phyloP scores from a whole-genome alignment of 2,113 vertebrate species.

The Paradoxurus hermaphroditus region DNA sequence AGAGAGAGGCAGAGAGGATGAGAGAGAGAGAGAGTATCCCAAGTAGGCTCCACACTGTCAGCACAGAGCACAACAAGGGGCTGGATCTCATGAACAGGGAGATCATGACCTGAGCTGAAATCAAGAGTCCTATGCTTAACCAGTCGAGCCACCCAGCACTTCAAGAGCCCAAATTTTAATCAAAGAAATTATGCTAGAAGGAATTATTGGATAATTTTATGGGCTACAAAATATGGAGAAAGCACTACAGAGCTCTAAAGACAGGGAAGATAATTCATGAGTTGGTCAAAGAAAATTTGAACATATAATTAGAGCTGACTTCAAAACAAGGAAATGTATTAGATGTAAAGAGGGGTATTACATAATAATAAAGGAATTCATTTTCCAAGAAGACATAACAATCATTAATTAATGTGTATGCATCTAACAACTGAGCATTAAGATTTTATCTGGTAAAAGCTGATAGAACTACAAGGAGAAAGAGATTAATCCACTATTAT shows the following conservation, averaged over 20 bases:
- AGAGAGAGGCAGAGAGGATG: no score
- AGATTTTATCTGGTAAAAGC: background rate
- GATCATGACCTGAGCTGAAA: no score
- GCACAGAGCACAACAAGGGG: no score
- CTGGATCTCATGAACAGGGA: no score
- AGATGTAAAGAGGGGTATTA: background rate
- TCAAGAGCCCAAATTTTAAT: background rate
- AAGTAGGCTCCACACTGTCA: no score
- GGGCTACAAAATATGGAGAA: background rate
- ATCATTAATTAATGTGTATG: background rate
- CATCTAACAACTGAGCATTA: background rate
- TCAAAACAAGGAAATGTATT: background rate
- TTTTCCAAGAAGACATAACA: background rate
- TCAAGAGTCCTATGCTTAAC: no score
- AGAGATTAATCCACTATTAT: background rate
- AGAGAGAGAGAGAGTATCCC: no score
- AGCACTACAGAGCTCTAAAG: background rate
- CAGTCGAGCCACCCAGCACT: no score
- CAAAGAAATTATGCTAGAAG: background rate
- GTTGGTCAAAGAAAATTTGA: background rate
- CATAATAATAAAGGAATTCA: background rate
- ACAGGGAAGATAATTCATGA: background rate
- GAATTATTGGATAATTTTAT: background rate
- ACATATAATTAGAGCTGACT: background rate
- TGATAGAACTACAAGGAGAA: background rate